Evolutionary conservation across 2,113 vertebrate species (phyloP).

Genomic region (Brachionichthys hirsutus): DNA sequence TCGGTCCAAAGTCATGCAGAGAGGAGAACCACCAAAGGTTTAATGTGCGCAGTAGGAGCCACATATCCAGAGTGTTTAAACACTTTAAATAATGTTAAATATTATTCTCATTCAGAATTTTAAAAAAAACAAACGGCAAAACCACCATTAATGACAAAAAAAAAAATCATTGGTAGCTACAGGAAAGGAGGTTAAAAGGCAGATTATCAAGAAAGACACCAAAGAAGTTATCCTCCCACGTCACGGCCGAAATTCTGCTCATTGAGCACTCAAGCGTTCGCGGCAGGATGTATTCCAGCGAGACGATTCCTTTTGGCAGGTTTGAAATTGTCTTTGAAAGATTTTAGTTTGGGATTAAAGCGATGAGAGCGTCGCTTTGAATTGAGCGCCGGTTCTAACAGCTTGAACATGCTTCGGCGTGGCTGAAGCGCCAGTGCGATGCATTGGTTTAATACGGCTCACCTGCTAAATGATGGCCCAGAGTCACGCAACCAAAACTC

Average conservation of each 20-base stretch:
- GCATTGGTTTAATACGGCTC: constrained; percentile 52
- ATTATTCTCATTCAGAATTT: no score
- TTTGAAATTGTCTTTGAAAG: constrained; percentile 29
- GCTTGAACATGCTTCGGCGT: constrained; percentile 27
- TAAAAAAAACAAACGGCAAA: no score
- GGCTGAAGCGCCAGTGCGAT: constrained; percentile 52
- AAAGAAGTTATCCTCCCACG: constrained; percentile 13
- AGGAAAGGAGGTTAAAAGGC: constrained; percentile 30
- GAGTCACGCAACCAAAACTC: constrained; percentile 18
- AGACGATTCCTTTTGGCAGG: constrained; percentile 22
- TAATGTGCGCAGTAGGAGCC: constrained; percentile 55
- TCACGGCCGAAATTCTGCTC: constrained; percentile 8
- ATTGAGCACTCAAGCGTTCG: background rate
- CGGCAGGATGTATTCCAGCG: background rate
- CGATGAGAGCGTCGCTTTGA: constrained; percentile 22
- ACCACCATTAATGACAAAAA: no score
- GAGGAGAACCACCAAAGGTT: constrained; percentile 54
- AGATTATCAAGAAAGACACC: constrained; percentile 15
- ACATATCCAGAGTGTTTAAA: background rate
- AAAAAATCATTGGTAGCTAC: constrained; percentile 37
- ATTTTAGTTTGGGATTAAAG: constrained; percentile 21
- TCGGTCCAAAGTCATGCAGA: constrained; percentile 42
- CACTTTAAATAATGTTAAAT: no score
- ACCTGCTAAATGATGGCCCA: constrained; percentile 41
- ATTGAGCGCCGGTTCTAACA: constrained; percentile 14